phyloP scores from a whole-genome alignment of 2,888 invertebrate genomes.

The Euplexia lucipara region DNA sequence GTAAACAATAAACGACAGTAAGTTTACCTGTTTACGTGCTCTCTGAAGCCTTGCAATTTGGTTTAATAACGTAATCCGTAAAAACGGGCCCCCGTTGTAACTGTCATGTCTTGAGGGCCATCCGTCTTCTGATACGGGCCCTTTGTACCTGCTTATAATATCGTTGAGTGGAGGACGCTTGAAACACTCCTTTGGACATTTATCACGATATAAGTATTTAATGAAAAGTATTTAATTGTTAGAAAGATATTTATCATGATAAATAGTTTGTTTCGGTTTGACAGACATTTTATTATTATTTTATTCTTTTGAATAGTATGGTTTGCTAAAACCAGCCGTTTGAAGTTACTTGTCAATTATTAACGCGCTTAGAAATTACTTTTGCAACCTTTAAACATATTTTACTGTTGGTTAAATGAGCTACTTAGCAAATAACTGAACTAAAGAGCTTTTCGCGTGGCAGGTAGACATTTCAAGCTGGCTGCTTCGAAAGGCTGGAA shows the following conservation, averaged over 20 bases:
- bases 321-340: not conserved
- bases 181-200: slow-evolving; percentile 43
- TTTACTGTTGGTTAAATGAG: not conserved
- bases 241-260: not conserved
- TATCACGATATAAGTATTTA: slow-evolving; percentile 53
- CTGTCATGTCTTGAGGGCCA: slow-evolving; percentile 74
- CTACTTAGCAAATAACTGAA: slow-evolving; percentile 28
- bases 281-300: slow-evolving; percentile 15
- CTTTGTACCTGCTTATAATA: slow-evolving; percentile 70
- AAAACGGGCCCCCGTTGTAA: slow-evolving; percentile 67
- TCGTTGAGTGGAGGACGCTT: slow-evolving; percentile 57
- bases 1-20: slow-evolving; percentile 58
- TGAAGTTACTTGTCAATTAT: not conserved
- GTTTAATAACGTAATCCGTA: slow-evolving; percentile 67
- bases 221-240: slow-evolving; percentile 30
- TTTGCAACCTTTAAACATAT: not conserved
- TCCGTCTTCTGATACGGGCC: slow-evolving; percentile 71
- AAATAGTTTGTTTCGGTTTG: slow-evolving; percentile 2
- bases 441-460: slow-evolving; percentile 29
- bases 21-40: slow-evolving; percentile 28
- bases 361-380: not conserved
- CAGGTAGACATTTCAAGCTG: slow-evolving; percentile 25
- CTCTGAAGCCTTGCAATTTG: slow-evolving; percentile 52
- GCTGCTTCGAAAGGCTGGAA: slow-evolving; percentile 35
- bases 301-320: slow-evolving; percentile 6